Evolutionary conservation across 2,888 invertebrate species (phyloP), one percentile per base, ranked within the genome.

Genomic region (Chrysolina americana): DNA sequence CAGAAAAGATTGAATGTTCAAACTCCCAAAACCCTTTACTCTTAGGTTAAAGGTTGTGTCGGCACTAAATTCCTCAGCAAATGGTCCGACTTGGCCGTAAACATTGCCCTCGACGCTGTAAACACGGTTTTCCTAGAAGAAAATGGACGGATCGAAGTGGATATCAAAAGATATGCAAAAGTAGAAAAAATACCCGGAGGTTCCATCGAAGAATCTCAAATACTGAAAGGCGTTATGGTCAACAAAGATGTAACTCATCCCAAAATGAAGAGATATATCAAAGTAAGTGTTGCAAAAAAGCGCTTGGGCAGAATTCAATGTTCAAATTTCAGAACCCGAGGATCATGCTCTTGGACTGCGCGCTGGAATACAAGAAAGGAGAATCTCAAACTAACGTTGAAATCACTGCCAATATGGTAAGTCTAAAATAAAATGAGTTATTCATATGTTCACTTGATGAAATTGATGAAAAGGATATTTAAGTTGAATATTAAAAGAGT

Each of bases 221-320:
- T 99, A 9, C 89, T 99, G 47, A 94, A 92, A 81, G 99, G 99
- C 53, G 95, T 99, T 15, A 98, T 99, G 97, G 88, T 99, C 74
- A 99, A 99, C 89, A 99, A 99, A 89, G 99, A 99, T 87, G 97
- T 99, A 0, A 97, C 97, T 0, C 99, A 99, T 88, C 94, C 98
- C 0, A 98, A 98, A 90, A 99, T 99, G 99, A 91, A 92, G 81
- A 92, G 98, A 62, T 92, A 92, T 82, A 97, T 99, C 82, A 95
- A 88, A 82, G 86, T 87, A 82, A 56, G n/a, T 23, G 19, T 56
- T 19, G 8, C 11, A 15, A n/a, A 36, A 59, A n/a, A 10, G 28
- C 0, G 15, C 23, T n/a, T n/a, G 0, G 15, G n/a, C 28, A 9
- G n/a, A n/a, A n/a, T 9, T 41, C 2, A 17, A 28, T 59, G 59